These are phyloP conservation scores for Peromyscus nudipes DNA, from an alignment of 2,797 vertebrate genomes.

Conservation along the genomic window DNA sequence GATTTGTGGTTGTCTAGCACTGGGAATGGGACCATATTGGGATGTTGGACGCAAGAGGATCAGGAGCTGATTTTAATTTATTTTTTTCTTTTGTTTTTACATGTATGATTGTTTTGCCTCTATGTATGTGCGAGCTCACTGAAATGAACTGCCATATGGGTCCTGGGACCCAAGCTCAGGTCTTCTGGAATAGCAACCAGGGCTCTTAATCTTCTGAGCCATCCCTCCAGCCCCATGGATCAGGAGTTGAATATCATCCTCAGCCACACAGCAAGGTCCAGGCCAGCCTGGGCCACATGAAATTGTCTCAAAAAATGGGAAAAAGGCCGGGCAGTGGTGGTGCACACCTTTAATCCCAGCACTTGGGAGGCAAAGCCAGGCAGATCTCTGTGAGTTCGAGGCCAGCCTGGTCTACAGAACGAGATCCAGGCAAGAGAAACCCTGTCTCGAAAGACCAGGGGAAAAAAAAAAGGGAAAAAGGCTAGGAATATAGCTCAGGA, in stretches of 20 bases:
- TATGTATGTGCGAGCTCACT: neutral
- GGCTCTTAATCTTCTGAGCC: neutral
- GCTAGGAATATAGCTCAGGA: neutral
- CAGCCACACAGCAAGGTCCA: neutral
- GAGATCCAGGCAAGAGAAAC: too few species aligned
- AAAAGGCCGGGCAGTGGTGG: too few species aligned
- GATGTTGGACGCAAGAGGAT: neutral
- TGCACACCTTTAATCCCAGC: too few species aligned
- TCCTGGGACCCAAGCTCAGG: too few species aligned
- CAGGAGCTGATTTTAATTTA: neutral
- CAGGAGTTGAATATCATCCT: neutral
- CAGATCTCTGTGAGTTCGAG: too few species aligned
- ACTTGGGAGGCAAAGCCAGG: too few species aligned
- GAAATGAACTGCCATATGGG: neutral
- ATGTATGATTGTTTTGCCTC: too few species aligned
- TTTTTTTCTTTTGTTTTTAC: neutral
- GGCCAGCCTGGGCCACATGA: neutral
- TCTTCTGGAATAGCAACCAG: neutral
- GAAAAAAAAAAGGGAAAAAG: neutral
- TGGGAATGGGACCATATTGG: neutral
- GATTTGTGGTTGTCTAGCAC: slow-evolving; percentile 3
- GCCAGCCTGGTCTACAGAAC: too few species aligned
- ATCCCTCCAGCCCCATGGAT: neutral
- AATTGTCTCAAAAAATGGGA: neutral
- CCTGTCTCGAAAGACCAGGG: neutral